Evolutionary conservation across 2,888 invertebrate species (phyloP), one percentile per base, ranked within the genome.

Genomic region (Drosophila picticornis): DNA sequence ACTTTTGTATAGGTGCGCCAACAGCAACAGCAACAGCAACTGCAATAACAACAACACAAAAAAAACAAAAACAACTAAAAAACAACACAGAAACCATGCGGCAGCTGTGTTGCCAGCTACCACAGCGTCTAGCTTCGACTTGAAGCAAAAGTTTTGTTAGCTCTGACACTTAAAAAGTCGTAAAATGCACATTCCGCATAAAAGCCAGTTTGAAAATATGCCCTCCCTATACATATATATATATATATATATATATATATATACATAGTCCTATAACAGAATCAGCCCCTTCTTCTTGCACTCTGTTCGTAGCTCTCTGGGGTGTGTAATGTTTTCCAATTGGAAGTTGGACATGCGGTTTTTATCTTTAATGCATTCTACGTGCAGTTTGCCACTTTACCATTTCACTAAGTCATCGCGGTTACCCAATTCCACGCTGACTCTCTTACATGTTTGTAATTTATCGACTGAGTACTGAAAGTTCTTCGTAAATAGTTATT

Each of bases 121-220:
- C 34, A 60, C 50, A 58, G 53, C 13, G 46, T 56, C 43, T 38
- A 59, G 59, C 60, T 31, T 31, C 43, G 48, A 74, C 69, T 75
- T 63, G 72, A 55, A 48, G 64, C 66, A 70, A 82, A 88, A 83
- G 66, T 88, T 86, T 88, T 88, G 75, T 86, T 88, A 83, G 77
- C 65, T 75, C 77, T 72, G 78, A 80, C 89, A 89, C 89, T 87
- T 82, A 87, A 87, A 87, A 86, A 82, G 89, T 82, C 90, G 78
- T 86, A 86, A 86, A 86, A 86, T 89, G 88, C 86, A 89, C 83
- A 89, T 84, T 82, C 77, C 84, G 74, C 82, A 84, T 68, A 77
- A 84, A 84, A 81, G 75, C 77, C 84, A 86, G 83, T 80, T 78
- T 75, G 74, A 75, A 84, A 85, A 85, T 83, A 88, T 80, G 81